Evolutionary conservation across 2,113 vertebrate species (phyloP).

Genomic region (Lonchura striata): DNA sequence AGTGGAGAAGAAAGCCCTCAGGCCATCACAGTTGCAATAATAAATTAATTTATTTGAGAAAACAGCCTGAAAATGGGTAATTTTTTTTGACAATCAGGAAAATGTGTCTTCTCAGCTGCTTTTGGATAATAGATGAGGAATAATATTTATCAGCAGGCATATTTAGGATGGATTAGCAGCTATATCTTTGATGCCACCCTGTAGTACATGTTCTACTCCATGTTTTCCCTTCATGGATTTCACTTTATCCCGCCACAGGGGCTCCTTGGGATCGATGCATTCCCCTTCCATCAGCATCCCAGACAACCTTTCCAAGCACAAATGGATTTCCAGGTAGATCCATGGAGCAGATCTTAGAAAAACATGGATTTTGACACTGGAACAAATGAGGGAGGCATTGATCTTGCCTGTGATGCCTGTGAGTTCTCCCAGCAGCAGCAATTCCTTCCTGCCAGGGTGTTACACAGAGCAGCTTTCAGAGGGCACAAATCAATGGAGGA

Average conservation of each 20-base stretch:
- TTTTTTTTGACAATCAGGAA: neutral
- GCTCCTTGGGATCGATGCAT: neutral
- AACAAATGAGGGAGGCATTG: neutral
- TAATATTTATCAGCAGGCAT: neutral
- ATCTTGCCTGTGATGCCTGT: fast-evolving
- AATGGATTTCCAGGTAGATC: neutral
- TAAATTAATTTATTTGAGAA: neutral
- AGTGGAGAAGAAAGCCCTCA: neutral
- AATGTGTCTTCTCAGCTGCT: neutral
- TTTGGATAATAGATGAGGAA: neutral
- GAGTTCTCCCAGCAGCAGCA: neutral
- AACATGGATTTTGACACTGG: neutral
- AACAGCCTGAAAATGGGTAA: neutral
- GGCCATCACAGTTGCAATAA: neutral
- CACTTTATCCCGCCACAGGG: neutral
- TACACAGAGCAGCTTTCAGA: neutral
- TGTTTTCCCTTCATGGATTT: neutral
- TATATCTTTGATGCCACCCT: neutral
- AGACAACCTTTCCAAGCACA: neutral
- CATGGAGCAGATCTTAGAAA: neutral
- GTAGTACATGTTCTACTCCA: neutral
- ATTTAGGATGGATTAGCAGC: neutral
- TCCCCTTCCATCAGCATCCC: neutral
- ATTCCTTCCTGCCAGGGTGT: neutral
- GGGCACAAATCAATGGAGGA: neutral